Conservation (phyloP, 1,140 invertebrate genomes). For the Apolygus lucorum region DNA sequence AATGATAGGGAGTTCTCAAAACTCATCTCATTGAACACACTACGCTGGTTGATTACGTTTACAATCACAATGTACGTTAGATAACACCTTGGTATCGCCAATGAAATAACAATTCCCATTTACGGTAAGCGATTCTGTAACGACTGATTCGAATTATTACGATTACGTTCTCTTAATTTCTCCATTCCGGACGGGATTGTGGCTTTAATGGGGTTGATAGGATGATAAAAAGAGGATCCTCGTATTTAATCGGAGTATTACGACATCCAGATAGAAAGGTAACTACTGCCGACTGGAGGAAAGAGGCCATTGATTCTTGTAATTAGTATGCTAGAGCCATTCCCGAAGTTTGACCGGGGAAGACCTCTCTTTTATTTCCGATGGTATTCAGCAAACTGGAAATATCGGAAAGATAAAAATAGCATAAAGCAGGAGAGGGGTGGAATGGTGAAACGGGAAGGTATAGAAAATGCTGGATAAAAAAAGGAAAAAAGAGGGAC, state of each 20-base stretch:
- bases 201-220: not conserved
- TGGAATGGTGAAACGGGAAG: not conserved
- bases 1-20: too few relatives aligned
- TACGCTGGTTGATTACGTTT: too few relatives aligned
- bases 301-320: not conserved
- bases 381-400: not conserved
- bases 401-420: conserved; percentile 4
- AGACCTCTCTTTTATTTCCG: not conserved
- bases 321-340: not conserved
- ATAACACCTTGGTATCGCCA: too few relatives aligned
- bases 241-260: not conserved
- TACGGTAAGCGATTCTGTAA: too few relatives aligned
- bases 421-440: not conserved
- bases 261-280: not conserved
- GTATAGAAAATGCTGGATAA: not conserved
- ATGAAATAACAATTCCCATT: too few relatives aligned
- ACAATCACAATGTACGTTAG: too few relatives aligned
- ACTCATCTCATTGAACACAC: too few relatives aligned
- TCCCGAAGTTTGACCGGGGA: not conserved
- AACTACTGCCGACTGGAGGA: not conserved
- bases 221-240: not conserved
- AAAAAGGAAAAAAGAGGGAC: not conserved
- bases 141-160: too few relatives aligned
- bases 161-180: too few relatives aligned
- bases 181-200: not conserved